These are phyloP conservation scores for Therioaphis trifolii DNA, from an alignment of 2,888 invertebrate genomes.

Conservation along the genomic window DNA sequence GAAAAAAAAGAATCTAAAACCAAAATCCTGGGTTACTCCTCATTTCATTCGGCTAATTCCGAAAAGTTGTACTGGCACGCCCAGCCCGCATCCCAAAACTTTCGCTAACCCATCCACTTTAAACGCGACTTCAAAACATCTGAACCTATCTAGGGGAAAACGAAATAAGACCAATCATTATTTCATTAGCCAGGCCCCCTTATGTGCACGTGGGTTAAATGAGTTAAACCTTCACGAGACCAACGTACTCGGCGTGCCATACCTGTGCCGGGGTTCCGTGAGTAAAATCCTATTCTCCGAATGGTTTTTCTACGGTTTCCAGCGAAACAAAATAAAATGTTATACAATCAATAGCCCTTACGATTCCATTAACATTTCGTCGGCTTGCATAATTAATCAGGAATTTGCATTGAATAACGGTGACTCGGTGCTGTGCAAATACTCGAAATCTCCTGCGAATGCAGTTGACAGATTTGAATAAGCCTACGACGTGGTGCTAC, in stretches of 20 bases:
- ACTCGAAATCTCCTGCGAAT: slow-evolving; percentile 14
- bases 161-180: slow-evolving; percentile 49
- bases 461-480: slow-evolving; percentile 30
- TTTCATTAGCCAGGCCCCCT: too few relatives aligned
- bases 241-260: too few relatives aligned
- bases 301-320: neutral
- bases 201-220: too few relatives aligned
- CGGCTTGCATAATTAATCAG: slow-evolving; percentile 14
- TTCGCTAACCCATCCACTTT: slow-evolving; percentile 42
- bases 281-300: neutral
- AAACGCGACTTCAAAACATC: slow-evolving; percentile 30
- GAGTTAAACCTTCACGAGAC: neutral
- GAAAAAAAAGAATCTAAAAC: neutral
- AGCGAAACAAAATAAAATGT: slow-evolving; percentile 9
- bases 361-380: slow-evolving; percentile 41
- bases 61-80: slow-evolving; percentile 23
- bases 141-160: slow-evolving; percentile 12
- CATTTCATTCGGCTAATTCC: slow-evolving; percentile 44
- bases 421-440: slow-evolving; percentile 9
- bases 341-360: slow-evolving; percentile 9
- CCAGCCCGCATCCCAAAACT: slow-evolving; percentile 36
- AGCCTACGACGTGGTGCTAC: neutral
- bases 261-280: neutral
- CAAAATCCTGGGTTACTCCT: slow-evolving; percentile 8
- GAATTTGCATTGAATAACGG: slow-evolving; percentile 45